A percentile compares a stretch with the other conserved stretches of the same genome.
phyloP scores from a whole-genome alignment of 2,888 invertebrate genomes.

The Germaria angustata region DNA sequence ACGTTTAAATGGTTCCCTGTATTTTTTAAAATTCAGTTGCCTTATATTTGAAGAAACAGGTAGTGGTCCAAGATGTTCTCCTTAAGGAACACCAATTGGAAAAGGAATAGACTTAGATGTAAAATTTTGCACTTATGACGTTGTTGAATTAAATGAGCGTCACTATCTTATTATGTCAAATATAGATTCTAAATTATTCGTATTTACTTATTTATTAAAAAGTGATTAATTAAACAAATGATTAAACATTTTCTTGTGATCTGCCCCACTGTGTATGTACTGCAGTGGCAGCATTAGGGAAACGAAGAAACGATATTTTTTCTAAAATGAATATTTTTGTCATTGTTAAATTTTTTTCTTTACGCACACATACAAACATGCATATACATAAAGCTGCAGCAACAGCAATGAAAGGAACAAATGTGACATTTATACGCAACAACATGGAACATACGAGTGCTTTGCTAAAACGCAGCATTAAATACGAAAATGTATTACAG shows the following conservation, averaged over 20 bases:
- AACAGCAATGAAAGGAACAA: conserved; percentile 11
- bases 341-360: not conserved
- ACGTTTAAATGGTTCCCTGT: no score
- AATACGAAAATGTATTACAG: conserved; percentile 65
- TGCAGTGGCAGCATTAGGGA: not conserved
- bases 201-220: no score
- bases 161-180: no score
- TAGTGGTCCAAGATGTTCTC: no score
- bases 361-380: not conserved
- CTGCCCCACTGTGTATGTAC: not conserved
- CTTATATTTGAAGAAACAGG: no score
- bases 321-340: conserved; percentile 13
- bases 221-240: no score
- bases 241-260: not conserved
- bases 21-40: no score
- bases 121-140: no score
- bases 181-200: no score
- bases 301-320: not conserved
- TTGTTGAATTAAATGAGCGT: no score
- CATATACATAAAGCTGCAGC: not conserved
- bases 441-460: conserved; percentile 7
- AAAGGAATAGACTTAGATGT: no score
- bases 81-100: no score
- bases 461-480: conserved; percentile 55
- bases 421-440: conserved; percentile 60